A percentile compares a stretch with the other conserved stretches of the same genome.
Evolutionary conservation across 2,888 invertebrate genomes (phyloP).

Genomic region (Papilio demoleus): DNA sequence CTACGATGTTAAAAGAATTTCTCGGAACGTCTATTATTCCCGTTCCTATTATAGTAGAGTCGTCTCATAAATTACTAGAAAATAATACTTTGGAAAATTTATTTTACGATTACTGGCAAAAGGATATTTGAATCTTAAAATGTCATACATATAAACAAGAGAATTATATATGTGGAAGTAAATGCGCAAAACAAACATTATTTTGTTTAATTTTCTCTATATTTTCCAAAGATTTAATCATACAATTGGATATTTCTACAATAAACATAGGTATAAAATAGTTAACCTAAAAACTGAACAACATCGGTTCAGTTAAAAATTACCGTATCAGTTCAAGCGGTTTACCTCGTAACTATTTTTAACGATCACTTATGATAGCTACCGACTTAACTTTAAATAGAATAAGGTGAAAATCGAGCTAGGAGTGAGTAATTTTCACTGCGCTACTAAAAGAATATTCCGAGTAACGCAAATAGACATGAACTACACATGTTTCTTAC

Average conservation of each 20-base stretch:
- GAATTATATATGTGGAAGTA: too few species aligned
- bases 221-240: neutral
- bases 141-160: too few species aligned
- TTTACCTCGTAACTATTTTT: constrained; percentile 41
- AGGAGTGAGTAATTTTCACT: constrained; percentile 27
- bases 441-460: constrained; percentile 25
- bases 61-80: neutral
- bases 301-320: constrained; percentile 38
- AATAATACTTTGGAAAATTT: neutral
- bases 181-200: too few species aligned
- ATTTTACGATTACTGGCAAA: too few species aligned
- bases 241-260: neutral
- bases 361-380: constrained; percentile 42
- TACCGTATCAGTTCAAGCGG: constrained; percentile 34
- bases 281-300: constrained; percentile 29
- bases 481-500: constrained; percentile 11
- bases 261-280: neutral
- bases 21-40: too few species aligned
- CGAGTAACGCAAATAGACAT: constrained; percentile 19
- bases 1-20: neutral
- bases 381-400: constrained; percentile 43
- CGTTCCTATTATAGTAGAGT: neutral
- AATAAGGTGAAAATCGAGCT: constrained; percentile 40
- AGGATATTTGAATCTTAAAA: too few species aligned
- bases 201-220: too few species aligned